Evolutionary conservation across 2,797 vertebrate species (phyloP), one percentile per base, ranked within the genome.

Genomic region (Myotis daubentonii): DNA sequence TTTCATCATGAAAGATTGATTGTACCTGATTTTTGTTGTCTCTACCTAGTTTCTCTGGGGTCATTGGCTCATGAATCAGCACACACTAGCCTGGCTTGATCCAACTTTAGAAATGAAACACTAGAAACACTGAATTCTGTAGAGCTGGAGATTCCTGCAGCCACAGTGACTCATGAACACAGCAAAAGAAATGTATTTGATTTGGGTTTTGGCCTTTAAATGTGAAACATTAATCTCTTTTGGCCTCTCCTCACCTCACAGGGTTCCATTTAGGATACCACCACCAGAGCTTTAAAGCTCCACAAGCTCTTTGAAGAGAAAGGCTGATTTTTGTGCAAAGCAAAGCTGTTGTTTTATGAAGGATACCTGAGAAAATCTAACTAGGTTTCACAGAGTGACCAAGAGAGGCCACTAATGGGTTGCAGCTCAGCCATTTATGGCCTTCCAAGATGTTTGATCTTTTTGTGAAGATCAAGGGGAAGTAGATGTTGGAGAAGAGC

Each of bases 111-210:
- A 89, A 82, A 75, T 23, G 41, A 95, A 95, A 93, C 30, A 60
- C 17, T 38, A 38, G 41, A 95, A 95, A 93, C 30, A 60, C 17
- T 38, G 44, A 74, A 38, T 83, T 87, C 41, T 75, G 19, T n/a
- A 71, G 62, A 38, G 28, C 57, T 16, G 20, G 80, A 83, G 71
- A 65, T 76, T 78, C 23, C 68, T 95, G 78, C 38, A 80, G 78
- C 74, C 38, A 57, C 9, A 7, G 47, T 44, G 92, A 86, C 84
- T 95, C 94, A 83, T 44, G 33, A 47, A 80, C 57, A 87, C 23
- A n/a, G 93, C 68, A 65, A 62, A 96, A 86, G 65, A 76, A 79
- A 65, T 23, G n/a, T 55, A 51, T 95, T 89, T 95, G 60, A 92
- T 92, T 90, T 82, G 89, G 25, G 57, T 81, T 94, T 79, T 71